phyloP scores from a whole-genome alignment of 2,888 invertebrate species.

The Pollenia amentaria region DNA sequence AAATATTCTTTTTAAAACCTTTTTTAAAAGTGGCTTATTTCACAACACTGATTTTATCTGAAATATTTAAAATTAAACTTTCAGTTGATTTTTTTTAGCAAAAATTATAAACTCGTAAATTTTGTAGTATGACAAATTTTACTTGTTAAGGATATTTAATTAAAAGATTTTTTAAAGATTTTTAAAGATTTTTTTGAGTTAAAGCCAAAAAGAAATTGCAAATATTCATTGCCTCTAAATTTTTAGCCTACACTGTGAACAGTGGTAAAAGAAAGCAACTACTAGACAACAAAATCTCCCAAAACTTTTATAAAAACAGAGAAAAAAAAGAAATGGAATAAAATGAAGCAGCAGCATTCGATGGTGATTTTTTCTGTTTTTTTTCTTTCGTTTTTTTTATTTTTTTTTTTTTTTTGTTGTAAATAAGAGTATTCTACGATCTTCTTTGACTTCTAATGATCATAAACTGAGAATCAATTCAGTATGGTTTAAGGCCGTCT shows the following conservation, averaged over 20 bases:
- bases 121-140: too few species aligned
- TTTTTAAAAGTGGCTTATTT: too few species aligned
- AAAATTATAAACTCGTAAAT: too few species aligned
- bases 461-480: conserved; percentile 84
- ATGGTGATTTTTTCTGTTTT: conserved; percentile 44
- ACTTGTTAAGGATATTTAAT: too few species aligned
- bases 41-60: too few species aligned
- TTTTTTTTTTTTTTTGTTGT: conserved; percentile 31
- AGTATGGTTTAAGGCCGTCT: conserved; percentile 83
- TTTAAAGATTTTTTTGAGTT: too few species aligned
- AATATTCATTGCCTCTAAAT: not conserved
- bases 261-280: conserved; percentile 49
- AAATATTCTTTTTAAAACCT: too few species aligned
- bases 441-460: conserved; percentile 82
- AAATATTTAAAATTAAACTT: too few species aligned
- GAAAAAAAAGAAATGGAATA: conserved; percentile 45
- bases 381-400: too few species aligned
- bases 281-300: conserved; percentile 39
- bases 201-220: too few species aligned
- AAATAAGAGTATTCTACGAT: conserved; percentile 64
- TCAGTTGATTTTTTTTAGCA: too few species aligned
- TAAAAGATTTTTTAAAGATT: too few species aligned
- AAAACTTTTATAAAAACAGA: conserved; percentile 59
- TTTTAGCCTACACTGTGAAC: conserved; percentile 21
- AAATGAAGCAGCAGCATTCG: conserved; percentile 58